Evolutionary conservation across 1,140 invertebrate genomes (phyloP).

Genomic region (Pseudobourletiella spinata): DNA sequence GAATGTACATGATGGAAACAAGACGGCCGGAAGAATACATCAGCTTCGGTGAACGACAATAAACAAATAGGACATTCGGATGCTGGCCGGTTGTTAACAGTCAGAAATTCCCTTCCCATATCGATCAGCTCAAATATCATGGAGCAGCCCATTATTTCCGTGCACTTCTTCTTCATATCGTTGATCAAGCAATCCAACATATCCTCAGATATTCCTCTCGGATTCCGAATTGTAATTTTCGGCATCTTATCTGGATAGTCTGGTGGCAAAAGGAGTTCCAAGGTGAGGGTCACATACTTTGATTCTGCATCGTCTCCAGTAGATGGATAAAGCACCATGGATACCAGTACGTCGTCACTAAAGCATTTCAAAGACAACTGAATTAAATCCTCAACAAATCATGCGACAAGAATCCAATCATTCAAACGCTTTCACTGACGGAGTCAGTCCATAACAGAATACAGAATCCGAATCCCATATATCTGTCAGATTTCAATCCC

Average conservation of each 20-base stretch:
- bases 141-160: constrained; percentile 18
- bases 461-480: too few relatives aligned
- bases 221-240: constrained; percentile 15
- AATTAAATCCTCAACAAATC: too few relatives aligned
- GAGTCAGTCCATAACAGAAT: too few relatives aligned
- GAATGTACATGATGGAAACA: constrained; percentile 49
- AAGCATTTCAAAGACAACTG: too few relatives aligned
- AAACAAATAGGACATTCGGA: constrained; percentile 46
- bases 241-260: constrained; percentile 34
- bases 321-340: constrained; percentile 42
- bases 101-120: constrained; percentile 42
- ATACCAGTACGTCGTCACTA: constrained; percentile 36
- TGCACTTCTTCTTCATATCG: constrained; percentile 16
- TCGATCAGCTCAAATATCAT: constrained; percentile 35
- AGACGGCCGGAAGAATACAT: constrained; percentile 43
- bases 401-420: too few relatives aligned
- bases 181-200: constrained; percentile 12
- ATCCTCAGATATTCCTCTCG: constrained; percentile 27
- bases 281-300: constrained; percentile 44
- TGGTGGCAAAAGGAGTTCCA: constrained; percentile 39
- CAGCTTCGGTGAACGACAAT: constrained; percentile 41
- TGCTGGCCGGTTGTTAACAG: constrained; percentile 44
- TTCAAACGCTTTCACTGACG: too few relatives aligned
- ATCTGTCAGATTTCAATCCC: too few relatives aligned
- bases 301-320: constrained; percentile 44